Base-by-base conservation (phyloP, 35 echinoderm and acorn worm species). In the Lytechinus variegatus region DNA sequence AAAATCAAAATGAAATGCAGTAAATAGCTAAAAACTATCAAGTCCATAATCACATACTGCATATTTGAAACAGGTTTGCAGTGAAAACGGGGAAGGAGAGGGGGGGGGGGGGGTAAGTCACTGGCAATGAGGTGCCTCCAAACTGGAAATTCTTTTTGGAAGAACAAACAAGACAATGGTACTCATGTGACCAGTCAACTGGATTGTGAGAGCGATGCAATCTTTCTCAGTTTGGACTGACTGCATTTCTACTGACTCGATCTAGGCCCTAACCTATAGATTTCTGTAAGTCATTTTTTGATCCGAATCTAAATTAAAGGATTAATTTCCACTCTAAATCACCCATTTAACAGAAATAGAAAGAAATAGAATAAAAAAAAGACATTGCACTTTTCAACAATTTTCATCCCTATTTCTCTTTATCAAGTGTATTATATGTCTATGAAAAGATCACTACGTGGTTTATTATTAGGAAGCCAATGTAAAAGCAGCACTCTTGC, bases 1-100 rank as follows among this genome's bases (percentile, higher is more conserved):
- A 92, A 53, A 91, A 27, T 91, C 53, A 92, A n/a, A 27, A 92
- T 92, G 54, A 33, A 52, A 92, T 54, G 11, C 27, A 53, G 55
- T 79, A 19, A 79, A 79, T 16, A 56, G 28, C 91, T 92, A 21
- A n/a, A n/a, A n/a, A 92, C 21, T 28, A 54, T 53, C 27, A 19
- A 29, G 5, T 27, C 19, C 91, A 27, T 28, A 27, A 53, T 54
- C 66, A 79, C n/a, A 79, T 79, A 79, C 21, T n/a, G 21, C 6
- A 79, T 79, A 24, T 79, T 24, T 79, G 14, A 14, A 79, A 19
- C 7, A 5, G 6, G 16, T n/a, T 79, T 79, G 4, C 33, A 2
- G 33, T 44, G 33, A 44, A 44, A 44, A 44, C 33, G 33, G 33
- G 33, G 33, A 44, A 44, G 33, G 33, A 44, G 33, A 24, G 66